phyloP scores from a whole-genome alignment of 2,888 invertebrate species.

The Pristionchus japonicus region DNA sequence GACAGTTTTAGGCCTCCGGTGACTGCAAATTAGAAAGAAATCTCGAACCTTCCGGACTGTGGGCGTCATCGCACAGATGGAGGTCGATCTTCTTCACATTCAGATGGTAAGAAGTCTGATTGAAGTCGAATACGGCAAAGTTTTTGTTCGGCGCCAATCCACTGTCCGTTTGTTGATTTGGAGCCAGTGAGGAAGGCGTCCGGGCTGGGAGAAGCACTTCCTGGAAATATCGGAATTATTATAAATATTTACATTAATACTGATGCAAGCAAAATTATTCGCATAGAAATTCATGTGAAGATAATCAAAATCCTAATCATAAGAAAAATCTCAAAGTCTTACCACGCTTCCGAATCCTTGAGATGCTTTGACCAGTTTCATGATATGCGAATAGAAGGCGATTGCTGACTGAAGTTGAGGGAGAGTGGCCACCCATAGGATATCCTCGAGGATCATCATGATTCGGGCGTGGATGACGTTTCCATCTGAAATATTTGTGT shows the following conservation, averaged over 20 bases:
- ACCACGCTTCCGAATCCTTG: constrained; percentile 51
- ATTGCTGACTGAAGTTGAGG: constrained; percentile 75
- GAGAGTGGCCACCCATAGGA: constrained; percentile 87
- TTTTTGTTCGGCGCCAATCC: constrained; percentile 81
- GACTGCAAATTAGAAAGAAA: background rate
- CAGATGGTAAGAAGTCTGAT: constrained; percentile 97
- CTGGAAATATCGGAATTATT: background rate
- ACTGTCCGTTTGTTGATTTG: constrained; percentile 10
- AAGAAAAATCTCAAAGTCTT: background rate
- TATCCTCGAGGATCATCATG: constrained; percentile 92
- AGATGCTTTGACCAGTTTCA: constrained; percentile 84
- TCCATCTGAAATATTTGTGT: constrained; percentile 83
- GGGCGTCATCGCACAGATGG: constrained; percentile 91
- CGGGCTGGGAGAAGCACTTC: constrained; percentile 45
- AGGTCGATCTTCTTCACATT: constrained; percentile 89
- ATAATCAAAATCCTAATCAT: background rate
- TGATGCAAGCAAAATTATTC: no score
- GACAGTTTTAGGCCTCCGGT: no score
- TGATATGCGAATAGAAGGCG: constrained; percentile 89
- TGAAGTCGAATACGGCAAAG: constrained; percentile 85
- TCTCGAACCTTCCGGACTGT: constrained; percentile 52
- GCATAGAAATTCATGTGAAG: background rate
- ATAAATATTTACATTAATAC: no score
- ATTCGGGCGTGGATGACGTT: constrained; percentile 91
- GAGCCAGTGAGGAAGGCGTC: constrained; percentile 26